Evolutionary conservation across 1,140 invertebrate genomes (phyloP).

Genomic region (Streblospio benedicti): DNA sequence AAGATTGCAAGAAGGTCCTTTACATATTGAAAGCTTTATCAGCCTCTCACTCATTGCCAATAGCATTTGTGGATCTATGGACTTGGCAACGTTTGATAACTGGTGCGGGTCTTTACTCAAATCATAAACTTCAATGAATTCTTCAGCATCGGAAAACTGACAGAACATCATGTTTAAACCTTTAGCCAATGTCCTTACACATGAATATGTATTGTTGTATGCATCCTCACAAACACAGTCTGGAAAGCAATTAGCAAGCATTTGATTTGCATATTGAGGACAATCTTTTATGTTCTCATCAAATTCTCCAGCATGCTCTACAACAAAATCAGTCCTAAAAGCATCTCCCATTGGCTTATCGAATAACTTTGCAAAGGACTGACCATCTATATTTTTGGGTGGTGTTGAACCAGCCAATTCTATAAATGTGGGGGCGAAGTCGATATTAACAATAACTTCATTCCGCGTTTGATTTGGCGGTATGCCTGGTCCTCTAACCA

Average conservation of each 20-base stretch:
- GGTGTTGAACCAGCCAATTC: conserved; percentile 54
- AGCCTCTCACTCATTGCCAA: conserved; percentile 12
- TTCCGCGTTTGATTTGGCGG: conserved; percentile 26
- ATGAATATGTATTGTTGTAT: conserved; percentile 73
- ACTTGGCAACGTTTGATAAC: conserved; percentile 23
- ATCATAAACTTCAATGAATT: conserved; percentile 31
- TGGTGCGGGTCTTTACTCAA: conserved; percentile 25
- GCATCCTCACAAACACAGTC: conserved; percentile 75
- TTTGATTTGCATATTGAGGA: conserved; percentile 31
- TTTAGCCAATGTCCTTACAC: conserved; percentile 57
- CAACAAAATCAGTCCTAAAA: conserved; percentile 48
- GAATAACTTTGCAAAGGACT: conserved; percentile 50
- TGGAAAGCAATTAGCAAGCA: conserved; percentile 52
- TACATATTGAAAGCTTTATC: conserved; percentile 19
- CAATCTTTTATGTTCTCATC: conserved; percentile 42
- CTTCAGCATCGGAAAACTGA: conserved; percentile 60
- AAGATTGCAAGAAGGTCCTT: conserved; percentile 13
- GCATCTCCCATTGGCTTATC: too few species aligned
- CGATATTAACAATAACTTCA: conserved; percentile 63
- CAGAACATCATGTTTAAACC: conserved; percentile 63
- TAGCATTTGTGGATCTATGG: conserved; percentile 6
- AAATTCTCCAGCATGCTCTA: conserved; percentile 73
- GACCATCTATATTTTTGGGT: conserved; percentile 58
- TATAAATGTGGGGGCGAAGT: conserved; percentile 72
- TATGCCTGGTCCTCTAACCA: conserved; percentile 68